Base-by-base conservation (phyloP, 2,113 vertebrate genomes). In the Rhinogobius similis region DNA sequence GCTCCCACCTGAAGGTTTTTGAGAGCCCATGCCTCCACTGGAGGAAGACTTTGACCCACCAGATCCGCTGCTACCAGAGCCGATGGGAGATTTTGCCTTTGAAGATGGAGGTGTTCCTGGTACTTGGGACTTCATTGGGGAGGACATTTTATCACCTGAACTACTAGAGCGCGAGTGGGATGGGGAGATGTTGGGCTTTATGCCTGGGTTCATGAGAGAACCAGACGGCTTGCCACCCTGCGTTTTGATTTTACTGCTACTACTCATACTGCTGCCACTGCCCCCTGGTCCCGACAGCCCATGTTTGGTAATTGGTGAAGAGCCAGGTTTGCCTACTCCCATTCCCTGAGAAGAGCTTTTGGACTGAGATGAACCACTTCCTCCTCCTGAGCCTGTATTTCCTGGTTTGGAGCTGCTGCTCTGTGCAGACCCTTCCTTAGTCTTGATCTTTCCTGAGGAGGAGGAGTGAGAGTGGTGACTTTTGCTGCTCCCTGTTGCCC, bases 141-240 rank as follows among this genome's bases (percentile, higher is more conserved):
- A 98, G 53, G 96, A 95, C 52, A 98, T 90, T 84, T 99, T 99
- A 65, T 99, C 98, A 46, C 94, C 92, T 39, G 95, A 92, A 72
- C 93, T 92, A 0, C 95, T 93, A 53, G 96, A 95, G 62, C 97
- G 95, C 8, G 98, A 99, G 86, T 99, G 97, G 32, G 97, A 99
- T 0, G 98, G 98, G 38, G 98, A 98, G 83, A 99, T 98, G 89
- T 98, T 99, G 73, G 97, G 97, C 86, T 99, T 99, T 67, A 98
- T 94, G 87, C 92, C 96, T 70, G 98, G 95, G 88, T 98, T 99
- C 93, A 98, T 96, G 62, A 99, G 95, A 26, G 93, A 94, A 0
- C 96, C 96, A 0, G 97, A 94, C 36, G 98, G 97, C 82, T 99
- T 99, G 0, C 93, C 93, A 62, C 96, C 96, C 88, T 96, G 97